Base-by-base conservation (phyloP, 2,888 invertebrate genomes). In the Hecatera dysodea region DNA sequence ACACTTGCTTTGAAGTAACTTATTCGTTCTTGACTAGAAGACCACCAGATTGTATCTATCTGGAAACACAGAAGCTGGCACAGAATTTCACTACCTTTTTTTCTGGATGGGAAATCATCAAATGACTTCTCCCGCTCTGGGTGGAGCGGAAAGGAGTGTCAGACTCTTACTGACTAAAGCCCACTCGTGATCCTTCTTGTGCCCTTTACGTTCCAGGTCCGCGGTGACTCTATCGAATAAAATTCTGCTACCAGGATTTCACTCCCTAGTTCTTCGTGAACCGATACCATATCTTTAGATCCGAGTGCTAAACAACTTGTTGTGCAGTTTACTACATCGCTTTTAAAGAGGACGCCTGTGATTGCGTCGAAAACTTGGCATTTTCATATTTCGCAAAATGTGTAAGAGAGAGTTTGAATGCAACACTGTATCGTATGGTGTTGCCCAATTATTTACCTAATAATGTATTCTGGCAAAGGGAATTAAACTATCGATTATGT, bases 321-420 rank as follows among this genome's bases (percentile, higher is more conserved):
- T 59, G 48, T 15, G 59, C n/a, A 17, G n/a, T 33, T 39, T 65
- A 44, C n/a, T 39, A 50, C 65, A 36, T 46, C 7, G 15, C 19
- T 2, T n/a, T 36, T 59, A 50, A 29, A 44, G 42, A 44, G 22
- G 50, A 33, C 29, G 50, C 4, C 42, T 6, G 29, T 11, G 72
- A 59, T 76, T 76, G 74, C 57, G 46, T 48, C 0, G 19, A 44
- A 50, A 67, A 62, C 27, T 27, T 73, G 79, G 29, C 79, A 76
- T 77, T 77, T 79, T 22, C 67, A 74, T 39, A 59, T 77, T 77
- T 74, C 76, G 67, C 48, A 77, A 77, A 78, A 39, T n/a, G 19
- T 74, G 56, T 9, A 29, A 62, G 74, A 59, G 39, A 79, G 57
- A 73, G 42, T 33, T 42, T 0, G 7, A 67, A 50, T 27, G 22